Base-by-base conservation (phyloP, 2,797 vertebrate genomes). In the Chelidonichthys spinosus region DNA sequence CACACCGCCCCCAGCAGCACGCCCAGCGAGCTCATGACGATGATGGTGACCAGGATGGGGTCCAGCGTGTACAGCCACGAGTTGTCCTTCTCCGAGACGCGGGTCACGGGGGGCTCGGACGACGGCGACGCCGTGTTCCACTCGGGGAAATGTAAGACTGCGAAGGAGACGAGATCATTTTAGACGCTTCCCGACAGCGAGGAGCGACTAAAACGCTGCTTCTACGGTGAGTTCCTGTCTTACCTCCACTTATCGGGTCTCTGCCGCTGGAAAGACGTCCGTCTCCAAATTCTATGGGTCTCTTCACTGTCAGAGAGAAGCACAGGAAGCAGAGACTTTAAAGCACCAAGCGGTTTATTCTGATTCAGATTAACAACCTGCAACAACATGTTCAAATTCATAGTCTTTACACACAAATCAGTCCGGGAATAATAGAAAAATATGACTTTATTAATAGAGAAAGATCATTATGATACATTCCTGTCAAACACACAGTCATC, bases 31-130 rank as follows among this genome's bases (percentile, higher is more conserved):
- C 97, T 98, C 98, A 99, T 98, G 4, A 98, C 97, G 25, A 99
- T 99, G 90, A 99, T 99, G 88, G 98, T 99, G 81, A 99, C 97
- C 88, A 99, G 95, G 87, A 99, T 99, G 82, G 98, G 98, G 77
- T 99, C 98, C 82, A 99, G 90, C 0, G 96, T 97, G 92, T 98
- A 97, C 0, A 99, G 92, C 98, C 98, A 99, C 49, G 93, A 96
- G 90, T 97, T 98, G 85, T 98, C 98, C 89, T 97, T 97, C 91
- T 97, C 96, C 0, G 96, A 91, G 3, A 95, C 90, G 0, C 92
- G 91, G 0, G 94, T 95, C 43, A 96, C 94, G 0, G 97, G 95
- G 52, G 96, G 95, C 25, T 96, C 96, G 0, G 95, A 93, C 0
- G 96, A 94, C 4, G 96, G 96, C 4, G 95, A 92, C 0, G 93